Evolutionary conservation across 2,113 vertebrate species (phyloP).

Genomic region (Clarias macrocephalus): DNA sequence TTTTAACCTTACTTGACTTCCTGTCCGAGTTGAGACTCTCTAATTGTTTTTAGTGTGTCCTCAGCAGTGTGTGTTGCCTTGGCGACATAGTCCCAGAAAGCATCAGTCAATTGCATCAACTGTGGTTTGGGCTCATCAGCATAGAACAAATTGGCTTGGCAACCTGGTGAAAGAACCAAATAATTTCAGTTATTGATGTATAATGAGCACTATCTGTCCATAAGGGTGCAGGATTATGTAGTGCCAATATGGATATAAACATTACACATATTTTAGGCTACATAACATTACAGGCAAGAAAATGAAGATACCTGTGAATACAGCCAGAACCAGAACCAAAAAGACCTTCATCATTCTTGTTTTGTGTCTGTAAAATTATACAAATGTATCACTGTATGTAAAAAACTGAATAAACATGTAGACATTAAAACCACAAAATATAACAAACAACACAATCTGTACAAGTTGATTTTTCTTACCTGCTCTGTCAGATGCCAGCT

Average conservation of each 20-base stretch:
- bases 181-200: not conserved
- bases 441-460: not conserved
- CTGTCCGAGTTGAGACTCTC: too few relatives aligned
- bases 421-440: not conserved
- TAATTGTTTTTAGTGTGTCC: too few relatives aligned
- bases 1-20: too few relatives aligned
- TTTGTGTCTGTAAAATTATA: constrained; percentile 6
- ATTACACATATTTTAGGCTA: not conserved
- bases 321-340: constrained; percentile 49
- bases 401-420: not conserved
- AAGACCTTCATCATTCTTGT: constrained; percentile 65
- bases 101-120: too few relatives aligned
- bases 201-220: not conserved
- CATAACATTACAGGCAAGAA: constrained; percentile 24
- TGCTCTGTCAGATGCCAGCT: constrained; percentile 45
- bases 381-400: not conserved
- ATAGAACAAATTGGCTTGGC: too few relatives aligned
- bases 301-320: constrained; percentile 40
- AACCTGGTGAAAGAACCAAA: constrained; percentile 6
- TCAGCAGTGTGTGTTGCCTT: too few relatives aligned
- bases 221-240: not conserved
- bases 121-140: too few relatives aligned
- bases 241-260: not conserved
- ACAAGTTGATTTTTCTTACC: not conserved
- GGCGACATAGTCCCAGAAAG: too few relatives aligned